Conservation (phyloP, 1,140 invertebrate genomes). For the Ctenoplectra terminalis region DNA sequence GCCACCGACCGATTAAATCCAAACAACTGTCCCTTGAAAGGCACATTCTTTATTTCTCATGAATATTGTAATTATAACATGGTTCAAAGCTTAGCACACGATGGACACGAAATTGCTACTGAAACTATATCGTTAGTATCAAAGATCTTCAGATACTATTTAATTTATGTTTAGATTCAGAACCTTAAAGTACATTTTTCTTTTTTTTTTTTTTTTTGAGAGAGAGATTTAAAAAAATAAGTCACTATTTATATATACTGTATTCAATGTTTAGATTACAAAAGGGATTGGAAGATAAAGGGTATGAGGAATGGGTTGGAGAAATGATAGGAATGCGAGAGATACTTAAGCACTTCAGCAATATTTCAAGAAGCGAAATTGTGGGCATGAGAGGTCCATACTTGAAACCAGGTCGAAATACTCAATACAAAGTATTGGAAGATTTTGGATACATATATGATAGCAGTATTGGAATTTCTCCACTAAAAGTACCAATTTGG, state of each 20-base stretch:
- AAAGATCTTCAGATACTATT: too few species aligned
- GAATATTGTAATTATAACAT: conserved; percentile 97
- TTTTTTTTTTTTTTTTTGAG: too few species aligned
- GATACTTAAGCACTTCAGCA: conserved; percentile 91
- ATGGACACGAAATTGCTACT: conserved; percentile 95
- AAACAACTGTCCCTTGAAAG: conserved; percentile 94
- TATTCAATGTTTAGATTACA: conserved; percentile 82
- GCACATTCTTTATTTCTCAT: conserved; percentile 97
- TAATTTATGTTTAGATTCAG: not conserved
- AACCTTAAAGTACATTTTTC: not conserved
- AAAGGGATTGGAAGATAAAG: conserved; percentile 92
- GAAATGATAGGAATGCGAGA: conserved; percentile 97
- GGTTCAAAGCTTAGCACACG: conserved; percentile 93
- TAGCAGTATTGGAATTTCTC: conserved; percentile 93
- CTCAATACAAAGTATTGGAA: conserved; percentile 95
- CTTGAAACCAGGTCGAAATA: conserved; percentile 94
- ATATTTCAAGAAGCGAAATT: conserved; percentile 91
- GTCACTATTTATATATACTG: not conserved
- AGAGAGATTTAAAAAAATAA: not conserved
- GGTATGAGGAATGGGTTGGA: conserved; percentile 95
- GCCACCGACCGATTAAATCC: conserved; percentile 91
- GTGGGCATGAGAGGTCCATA: conserved; percentile 95
- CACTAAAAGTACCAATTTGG: conserved; percentile 93
- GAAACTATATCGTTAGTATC: conserved; percentile 91
- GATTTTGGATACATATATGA: conserved; percentile 97